Evolutionary conservation across 2,797 vertebrate genomes (phyloP).

Genomic region (Parauchenoglanis ngamensis): DNA sequence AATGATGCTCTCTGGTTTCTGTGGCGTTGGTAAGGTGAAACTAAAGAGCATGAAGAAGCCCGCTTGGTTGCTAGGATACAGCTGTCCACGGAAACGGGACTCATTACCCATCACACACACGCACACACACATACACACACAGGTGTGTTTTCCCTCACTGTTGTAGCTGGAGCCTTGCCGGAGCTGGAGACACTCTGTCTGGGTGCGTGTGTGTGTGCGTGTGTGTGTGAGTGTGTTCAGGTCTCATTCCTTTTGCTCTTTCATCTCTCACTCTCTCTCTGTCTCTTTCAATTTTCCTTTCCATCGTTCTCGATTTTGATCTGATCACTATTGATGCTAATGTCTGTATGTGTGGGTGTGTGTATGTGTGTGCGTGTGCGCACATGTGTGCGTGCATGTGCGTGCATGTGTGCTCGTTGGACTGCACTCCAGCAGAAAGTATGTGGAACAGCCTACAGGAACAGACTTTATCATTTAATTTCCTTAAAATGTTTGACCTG

Average conservation of each 20-base stretch:
- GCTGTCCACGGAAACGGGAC: conserved; percentile 31
- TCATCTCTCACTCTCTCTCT: conserved; percentile 42
- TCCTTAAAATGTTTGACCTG: conserved; percentile 47
- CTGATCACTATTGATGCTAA: conserved; percentile 4
- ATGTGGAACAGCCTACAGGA: conserved; percentile 40
- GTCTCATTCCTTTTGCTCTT: conserved; percentile 23
- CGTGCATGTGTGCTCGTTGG: conserved; percentile 24
- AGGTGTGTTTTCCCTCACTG: conserved; percentile 57
- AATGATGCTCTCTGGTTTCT: conserved; percentile 22
- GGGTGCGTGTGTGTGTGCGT: conserved; percentile 62
- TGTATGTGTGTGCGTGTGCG: conserved; percentile 8
- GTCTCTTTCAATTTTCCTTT: conserved; percentile 51
- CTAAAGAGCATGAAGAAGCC: conserved; percentile 52
- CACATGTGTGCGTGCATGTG: conserved; percentile 9
- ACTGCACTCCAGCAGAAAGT: not conserved
- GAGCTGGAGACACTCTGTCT: conserved; percentile 76
- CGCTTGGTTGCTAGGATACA: conserved; percentile 58
- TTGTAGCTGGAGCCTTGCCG: conserved; percentile 76
- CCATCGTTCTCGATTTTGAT: conserved; percentile 49
- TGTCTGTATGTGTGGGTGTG: conserved; percentile 19
- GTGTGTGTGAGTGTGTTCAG: conserved; percentile 26
- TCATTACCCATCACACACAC: conserved; percentile 33
- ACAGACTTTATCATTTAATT: conserved; percentile 46
- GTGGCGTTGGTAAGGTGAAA: conserved; percentile 51
- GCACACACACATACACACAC: conserved; percentile 33